Conservation (phyloP, 2,113 vertebrate genomes). For the Cryptomyrus ogoouensis region DNA sequence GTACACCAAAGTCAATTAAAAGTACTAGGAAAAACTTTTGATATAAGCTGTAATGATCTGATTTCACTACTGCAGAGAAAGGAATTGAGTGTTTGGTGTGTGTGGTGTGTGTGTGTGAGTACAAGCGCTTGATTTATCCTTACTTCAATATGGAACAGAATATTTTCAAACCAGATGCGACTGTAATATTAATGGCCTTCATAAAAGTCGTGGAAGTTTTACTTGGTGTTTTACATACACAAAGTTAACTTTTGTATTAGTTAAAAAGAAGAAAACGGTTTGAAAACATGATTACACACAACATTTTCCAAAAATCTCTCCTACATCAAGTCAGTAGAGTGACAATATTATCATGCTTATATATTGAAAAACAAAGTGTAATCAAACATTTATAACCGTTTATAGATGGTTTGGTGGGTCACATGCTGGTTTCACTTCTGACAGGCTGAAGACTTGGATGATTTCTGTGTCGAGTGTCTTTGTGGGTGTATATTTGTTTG, state of each 20-base stretch:
- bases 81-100: background rate
- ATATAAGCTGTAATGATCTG: conserved; percentile 16
- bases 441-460: background rate
- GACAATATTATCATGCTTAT: background rate
- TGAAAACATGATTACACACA: background rate
- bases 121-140: background rate
- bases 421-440: background rate
- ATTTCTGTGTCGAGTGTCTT: background rate
- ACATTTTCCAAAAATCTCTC: background rate
- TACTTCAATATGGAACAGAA: background rate
- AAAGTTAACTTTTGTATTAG: background rate
- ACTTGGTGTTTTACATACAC: background rate
- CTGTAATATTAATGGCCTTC: background rate
- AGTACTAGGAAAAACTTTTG: conserved; percentile 23
- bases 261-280: background rate
- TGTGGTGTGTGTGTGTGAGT: background rate
- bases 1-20: conserved; percentile 29
- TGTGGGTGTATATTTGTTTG: background rate
- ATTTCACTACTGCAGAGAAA: background rate
- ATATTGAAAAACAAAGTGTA: background rate
- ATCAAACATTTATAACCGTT: background rate
- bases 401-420: background rate
- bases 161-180: background rate
- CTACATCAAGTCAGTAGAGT: background rate
- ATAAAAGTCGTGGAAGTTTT: background rate